Evolutionary conservation across 2,888 invertebrate species (phyloP), one percentile per base, ranked within the genome.

Genomic region (Tachina grossa): DNA sequence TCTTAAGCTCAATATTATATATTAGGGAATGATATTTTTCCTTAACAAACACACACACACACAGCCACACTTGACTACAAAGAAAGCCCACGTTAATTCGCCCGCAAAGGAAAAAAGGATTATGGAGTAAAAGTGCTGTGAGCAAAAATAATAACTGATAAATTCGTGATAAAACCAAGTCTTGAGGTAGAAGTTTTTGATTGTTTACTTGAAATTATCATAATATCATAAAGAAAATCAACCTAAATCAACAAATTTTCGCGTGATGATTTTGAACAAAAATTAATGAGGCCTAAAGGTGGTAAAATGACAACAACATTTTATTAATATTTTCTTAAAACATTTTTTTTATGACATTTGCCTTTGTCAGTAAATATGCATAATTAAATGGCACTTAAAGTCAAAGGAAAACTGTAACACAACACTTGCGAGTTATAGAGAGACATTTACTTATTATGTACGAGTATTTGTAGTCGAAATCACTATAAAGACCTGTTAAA

Each of bases 191-290:
- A 65, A 66, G 59, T 49, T 88, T 86, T 39, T 13, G 31, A 83
- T 88, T 90, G 90, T 91, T 91, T 90, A 88, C 89, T 88, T 87
- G 88, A 90, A 85, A 91, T 91, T 91, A 91, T 90, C 91, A 91
- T 91, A 91, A 91, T 91, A 91, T 91, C 41, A 89, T 90, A 90
- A 90, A 89, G 89, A 89, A 91, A 89, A 90, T 89, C 90, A 91
- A 89, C 91, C 91, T 91, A 91, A 91, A 90, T 91, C 91, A 91
- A 91, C 91, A 91, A 81, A 89, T 88, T 88, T 87, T 87, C 88
- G 68, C 76, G 79, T 83, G 81, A 83, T 80, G 83, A 88, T 87
- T 85, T 87, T 81, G 75, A 59, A 72, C 69, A 85, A 75, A 83
- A 85, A 83, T 85, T 83, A 85, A 85, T 85, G 85, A 83, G 79